A percentile compares a stretch with the other conserved stretches of the same genome.
Evolutionary conservation across 2,113 vertebrate species (phyloP).

Genomic region (Zosterops lateralis): DNA sequence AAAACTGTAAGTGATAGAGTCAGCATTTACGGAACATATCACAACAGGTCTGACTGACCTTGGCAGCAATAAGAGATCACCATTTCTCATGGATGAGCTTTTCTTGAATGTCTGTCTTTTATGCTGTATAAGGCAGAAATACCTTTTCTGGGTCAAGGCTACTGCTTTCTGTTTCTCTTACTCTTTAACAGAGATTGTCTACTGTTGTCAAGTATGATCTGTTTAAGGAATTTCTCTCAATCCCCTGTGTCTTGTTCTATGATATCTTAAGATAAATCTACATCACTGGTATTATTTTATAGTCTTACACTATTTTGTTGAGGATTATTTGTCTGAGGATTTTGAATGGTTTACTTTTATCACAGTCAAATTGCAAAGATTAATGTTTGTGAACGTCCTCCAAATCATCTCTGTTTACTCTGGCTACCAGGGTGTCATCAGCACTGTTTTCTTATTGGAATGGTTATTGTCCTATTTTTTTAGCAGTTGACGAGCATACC

Average conservation of each 20-base stretch:
- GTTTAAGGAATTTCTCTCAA: not conserved
- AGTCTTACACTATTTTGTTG: not conserved
- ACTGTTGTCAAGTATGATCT: not conserved
- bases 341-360: constrained; percentile 13
- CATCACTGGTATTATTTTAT: not conserved
- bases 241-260: not conserved
- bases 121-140: constrained; percentile 22
- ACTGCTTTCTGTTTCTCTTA: not conserved
- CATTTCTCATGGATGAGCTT: constrained; percentile 41
- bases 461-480: not conserved
- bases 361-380: not conserved
- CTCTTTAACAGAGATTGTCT: not conserved
- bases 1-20: constrained; percentile 28
- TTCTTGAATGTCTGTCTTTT: constrained; percentile 20
- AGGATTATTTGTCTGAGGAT: constrained; percentile 3
- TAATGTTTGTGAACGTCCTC: not conserved
- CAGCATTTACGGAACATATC: constrained; percentile 19
- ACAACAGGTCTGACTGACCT: constrained; percentile 42
- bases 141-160: constrained; percentile 37
- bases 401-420: not conserved
- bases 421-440: not conserved
- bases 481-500: not conserved
- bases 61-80: constrained; percentile 28
- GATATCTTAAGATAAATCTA: not conserved
- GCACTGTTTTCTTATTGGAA: not conserved